Base-by-base conservation (phyloP, 2,797 vertebrate genomes). In the Anolis apletophallus region DNA sequence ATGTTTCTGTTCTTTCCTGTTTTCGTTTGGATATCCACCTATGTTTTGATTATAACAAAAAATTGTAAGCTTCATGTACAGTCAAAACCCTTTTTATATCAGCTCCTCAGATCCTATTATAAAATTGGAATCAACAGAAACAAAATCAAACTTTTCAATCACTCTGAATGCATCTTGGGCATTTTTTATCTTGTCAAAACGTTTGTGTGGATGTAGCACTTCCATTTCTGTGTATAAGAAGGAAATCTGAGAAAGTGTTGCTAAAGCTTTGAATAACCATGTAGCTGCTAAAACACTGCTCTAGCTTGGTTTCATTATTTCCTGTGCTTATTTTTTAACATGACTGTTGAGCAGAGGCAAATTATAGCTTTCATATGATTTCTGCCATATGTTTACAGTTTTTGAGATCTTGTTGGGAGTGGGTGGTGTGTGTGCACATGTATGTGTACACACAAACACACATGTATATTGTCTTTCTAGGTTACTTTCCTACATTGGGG, bases 401-500 rank as follows among this genome's bases (percentile, higher is more conserved):
- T 79, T 88, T 59, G 40, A 79, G 83, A 74, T 80, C 91, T 80
- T 34, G 59, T 5, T 79, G 23, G 8, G 3, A 29, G 9, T 9
- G 8, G 26, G 61, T 29, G 34, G 40, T 26, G 5, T 2, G 14
- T 64, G 34, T 52, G 21, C n/a, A 8, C 54, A 32, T 54, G 68
- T 16, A 23, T 61, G 16, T 14, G 19, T 19, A 14, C 32, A 34
- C 19, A 81, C 23, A 68, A 19, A 81, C 46, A 81, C 52, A 46
- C 32, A 9, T 91, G 17, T 95, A 88, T 95, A 97, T 95, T 98
- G 96, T 94, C 96, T 97, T 98, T 98, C 94, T 97, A 98, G 98
- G 98, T 96, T 98, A 97, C 94, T 97, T 97, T 97, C 95, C 97
- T 97, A 97, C 97, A 96, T 96, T 97, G 96, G 98, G 97, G 94